phyloP scores from a whole-genome alignment of 1,140 invertebrate genomes.

The Caenorhabditis remanei region DNA sequence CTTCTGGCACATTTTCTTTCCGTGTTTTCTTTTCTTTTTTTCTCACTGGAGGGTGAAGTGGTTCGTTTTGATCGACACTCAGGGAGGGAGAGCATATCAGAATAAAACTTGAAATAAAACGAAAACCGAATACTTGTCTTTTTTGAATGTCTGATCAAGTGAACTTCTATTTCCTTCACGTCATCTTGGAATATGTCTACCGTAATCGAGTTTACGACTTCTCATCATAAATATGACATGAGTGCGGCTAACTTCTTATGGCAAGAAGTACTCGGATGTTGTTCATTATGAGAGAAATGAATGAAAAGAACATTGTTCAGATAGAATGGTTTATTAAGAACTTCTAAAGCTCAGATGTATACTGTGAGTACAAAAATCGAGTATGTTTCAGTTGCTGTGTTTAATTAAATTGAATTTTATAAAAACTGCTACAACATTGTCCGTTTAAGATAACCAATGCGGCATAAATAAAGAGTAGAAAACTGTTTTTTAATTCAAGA shows the following conservation, averaged over 20 bases:
- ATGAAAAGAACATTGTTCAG: not conserved
- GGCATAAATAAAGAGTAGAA: too few species aligned
- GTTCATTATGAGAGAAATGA: not conserved
- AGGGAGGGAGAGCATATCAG: conserved; percentile 1
- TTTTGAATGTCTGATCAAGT: not conserved
- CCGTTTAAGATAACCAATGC: too few species aligned
- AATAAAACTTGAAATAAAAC: conserved; percentile 4
- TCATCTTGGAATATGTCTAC: conserved; percentile 12
- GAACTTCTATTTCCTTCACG: conserved; percentile 20
- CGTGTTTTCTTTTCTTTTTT: not conserved
- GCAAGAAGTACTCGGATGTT: not conserved
- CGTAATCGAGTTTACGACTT: conserved; percentile 42
- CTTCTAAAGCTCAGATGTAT: too few species aligned
- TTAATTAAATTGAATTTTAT: too few species aligned
- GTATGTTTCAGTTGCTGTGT: too few species aligned
- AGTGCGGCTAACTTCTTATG: conserved; percentile 1
- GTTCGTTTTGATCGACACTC: conserved; percentile 16
- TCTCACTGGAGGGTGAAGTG: conserved; percentile 17
- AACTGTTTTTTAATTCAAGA: too few species aligned
- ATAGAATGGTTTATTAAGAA: too few species aligned
- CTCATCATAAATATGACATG: conserved; percentile 35
- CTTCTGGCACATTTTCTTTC: conserved; percentile 9
- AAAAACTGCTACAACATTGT: too few species aligned
- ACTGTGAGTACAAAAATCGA: too few species aligned
- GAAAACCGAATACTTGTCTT: not conserved